A percentile compares a stretch with the other conserved stretches of the same genome.
phyloP scores from a whole-genome alignment of 2,797 vertebrate genomes.

The Pelochelys cantorii region DNA sequence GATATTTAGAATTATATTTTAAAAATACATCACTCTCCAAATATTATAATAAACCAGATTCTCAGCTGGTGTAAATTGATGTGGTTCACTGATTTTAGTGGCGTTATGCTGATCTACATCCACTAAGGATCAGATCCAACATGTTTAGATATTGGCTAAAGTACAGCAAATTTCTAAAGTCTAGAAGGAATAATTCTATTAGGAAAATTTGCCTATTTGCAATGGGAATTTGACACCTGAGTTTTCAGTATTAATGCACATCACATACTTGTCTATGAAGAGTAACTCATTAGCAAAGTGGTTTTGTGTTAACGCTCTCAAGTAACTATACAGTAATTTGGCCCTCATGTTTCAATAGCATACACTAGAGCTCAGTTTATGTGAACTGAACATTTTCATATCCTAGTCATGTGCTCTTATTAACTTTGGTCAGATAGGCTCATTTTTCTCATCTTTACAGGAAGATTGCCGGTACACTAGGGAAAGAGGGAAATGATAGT shows the following conservation, averaged over 20 bases:
- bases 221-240: not conserved
- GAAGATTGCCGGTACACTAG: not conserved
- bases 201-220: not conserved
- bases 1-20: not conserved
- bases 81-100: not conserved
- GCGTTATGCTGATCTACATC: not conserved
- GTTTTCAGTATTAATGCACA: not conserved
- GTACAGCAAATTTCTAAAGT: not conserved
- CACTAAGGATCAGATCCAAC: not conserved
- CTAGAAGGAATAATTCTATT: not conserved
- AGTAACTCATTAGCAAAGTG: not conserved
- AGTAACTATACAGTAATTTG: not conserved
- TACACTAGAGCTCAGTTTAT: not conserved
- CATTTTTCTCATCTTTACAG: not conserved
- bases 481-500: not conserved
- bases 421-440: not conserved
- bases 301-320: not conserved
- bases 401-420: not conserved
- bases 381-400: rapidly evolving
- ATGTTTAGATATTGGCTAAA: not conserved
- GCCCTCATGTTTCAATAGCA: not conserved
- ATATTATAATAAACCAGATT: not conserved
- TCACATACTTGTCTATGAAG: not conserved
- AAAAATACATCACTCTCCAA: not conserved
- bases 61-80: not conserved